phyloP scores from a whole-genome alignment of 2,113 vertebrate species.

The Mesembrinibis cayennensis region DNA sequence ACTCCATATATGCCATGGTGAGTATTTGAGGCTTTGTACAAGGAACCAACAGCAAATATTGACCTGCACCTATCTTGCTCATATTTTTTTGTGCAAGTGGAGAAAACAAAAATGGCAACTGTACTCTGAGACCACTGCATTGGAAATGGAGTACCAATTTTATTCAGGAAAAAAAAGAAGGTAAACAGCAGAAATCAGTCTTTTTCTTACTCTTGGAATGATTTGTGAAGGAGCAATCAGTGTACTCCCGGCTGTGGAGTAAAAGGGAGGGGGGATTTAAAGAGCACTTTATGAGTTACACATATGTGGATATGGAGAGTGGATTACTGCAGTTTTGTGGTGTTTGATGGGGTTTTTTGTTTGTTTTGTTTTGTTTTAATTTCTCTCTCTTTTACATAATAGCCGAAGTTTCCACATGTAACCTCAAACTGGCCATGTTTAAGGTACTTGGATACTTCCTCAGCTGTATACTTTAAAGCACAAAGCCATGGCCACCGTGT shows the following conservation, averaged over 20 bases:
- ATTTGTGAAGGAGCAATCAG: neutral
- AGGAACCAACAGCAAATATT: neutral
- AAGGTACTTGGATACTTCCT: neutral
- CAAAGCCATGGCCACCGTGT: neutral
- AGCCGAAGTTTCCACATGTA: neutral
- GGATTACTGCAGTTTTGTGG: neutral
- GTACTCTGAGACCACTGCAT: neutral
- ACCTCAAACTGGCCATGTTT: rapidly evolving
- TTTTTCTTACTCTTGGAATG: neutral
- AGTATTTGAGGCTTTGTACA: neutral
- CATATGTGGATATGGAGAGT: neutral
- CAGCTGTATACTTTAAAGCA: neutral
- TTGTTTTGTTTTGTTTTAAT: neutral
- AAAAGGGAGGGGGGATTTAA: neutral
- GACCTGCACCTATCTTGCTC: neutral
- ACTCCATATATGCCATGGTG: neutral
- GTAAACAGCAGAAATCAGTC: neutral
- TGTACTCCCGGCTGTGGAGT: neutral
- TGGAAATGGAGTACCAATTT: neutral
- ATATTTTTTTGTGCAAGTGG: neutral
- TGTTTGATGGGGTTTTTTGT: neutral
- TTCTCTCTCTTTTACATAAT: neutral
- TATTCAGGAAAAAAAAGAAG: neutral
- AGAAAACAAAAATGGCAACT: neutral
- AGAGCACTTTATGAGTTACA: neutral